phyloP scores from a whole-genome alignment of 2,797 vertebrate species.

The Eremophila alpestris region DNA sequence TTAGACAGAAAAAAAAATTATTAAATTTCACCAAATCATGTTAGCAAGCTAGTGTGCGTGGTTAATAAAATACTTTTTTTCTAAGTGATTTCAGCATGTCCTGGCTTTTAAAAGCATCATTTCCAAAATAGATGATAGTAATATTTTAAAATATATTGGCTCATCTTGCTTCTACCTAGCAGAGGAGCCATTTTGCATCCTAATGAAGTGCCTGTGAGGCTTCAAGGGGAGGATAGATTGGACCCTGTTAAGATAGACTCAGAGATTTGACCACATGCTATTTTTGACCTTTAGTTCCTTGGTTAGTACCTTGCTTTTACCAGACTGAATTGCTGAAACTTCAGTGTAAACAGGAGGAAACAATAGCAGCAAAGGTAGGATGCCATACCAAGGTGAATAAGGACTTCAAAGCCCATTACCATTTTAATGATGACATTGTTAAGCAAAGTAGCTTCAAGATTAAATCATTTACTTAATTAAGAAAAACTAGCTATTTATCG shows the following conservation, averaged over 20 bases:
- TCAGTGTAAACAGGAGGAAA: neutral
- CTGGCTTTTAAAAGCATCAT: neutral
- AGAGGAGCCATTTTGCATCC: neutral
- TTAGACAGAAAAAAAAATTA: neutral
- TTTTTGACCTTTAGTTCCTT: neutral
- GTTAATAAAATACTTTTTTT: neutral
- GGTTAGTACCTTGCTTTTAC: neutral
- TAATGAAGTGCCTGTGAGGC: neutral
- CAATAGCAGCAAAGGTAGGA: conserved; percentile 33
- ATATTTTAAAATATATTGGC: neutral
- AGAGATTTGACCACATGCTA: neutral
- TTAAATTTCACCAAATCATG: neutral
- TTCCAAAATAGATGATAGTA: neutral
- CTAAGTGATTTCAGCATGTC: neutral
- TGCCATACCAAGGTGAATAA: conserved; percentile 6
- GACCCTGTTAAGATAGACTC: neutral
- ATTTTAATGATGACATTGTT: conserved; percentile 35
- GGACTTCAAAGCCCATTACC: conserved; percentile 7
- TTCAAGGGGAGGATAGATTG: neutral
- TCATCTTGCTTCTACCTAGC: neutral
- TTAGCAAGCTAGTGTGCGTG: neutral
- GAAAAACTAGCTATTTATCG: neutral
- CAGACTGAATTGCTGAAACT: neutral
- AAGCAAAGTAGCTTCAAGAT: conserved; percentile 35
- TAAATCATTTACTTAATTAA: conserved; percentile 30